Base-by-base conservation (phyloP, 2,888 invertebrate species). In the Odontocerum albicorne region DNA sequence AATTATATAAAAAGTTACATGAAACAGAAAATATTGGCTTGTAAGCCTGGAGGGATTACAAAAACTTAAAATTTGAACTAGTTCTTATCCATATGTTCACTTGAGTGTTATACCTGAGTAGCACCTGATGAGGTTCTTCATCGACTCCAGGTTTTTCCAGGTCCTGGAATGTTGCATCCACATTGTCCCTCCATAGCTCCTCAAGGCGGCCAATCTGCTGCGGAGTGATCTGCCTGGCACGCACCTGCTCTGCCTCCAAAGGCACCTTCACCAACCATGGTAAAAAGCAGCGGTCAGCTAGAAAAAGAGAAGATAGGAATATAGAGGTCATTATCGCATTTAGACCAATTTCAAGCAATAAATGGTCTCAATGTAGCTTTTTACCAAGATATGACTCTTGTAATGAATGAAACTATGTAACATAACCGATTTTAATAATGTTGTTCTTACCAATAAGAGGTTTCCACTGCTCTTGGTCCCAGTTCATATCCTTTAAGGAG, bases 401-500 rank as follows among this genome's bases (percentile, higher is more conserved):
- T n/a, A n/a, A n/a, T n/a, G n/a, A n/a, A n/a, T n/a, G n/a, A n/a
- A n/a, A n/a, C n/a, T n/a, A n/a, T n/a, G n/a, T n/a, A n/a, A n/a
- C n/a, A n/a, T n/a, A n/a, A n/a, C n/a, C n/a, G n/a, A n/a, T n/a
- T n/a, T n/a, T n/a, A n/a, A n/a, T n/a, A n/a, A n/a, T n/a, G n/a
- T n/a, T n/a, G 19, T 57, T 68, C 72, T 69, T 65, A 77, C 78
- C 74, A 63, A 99, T 99, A 61, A 99, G 75, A 0, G 98, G 97
- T 72, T 97, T 96, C 98, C 98, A 98, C 68, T 96, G 95, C 62
- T 94, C 94, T 69, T 96, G 96, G 75, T 98, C 97, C 93, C 98
- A 99, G 72, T 97, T 98, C 93, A 97, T 96, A 68, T 98, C 98
- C 74, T 98, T 98, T 35, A 98, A 77, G 10, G 95, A 95, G 68